These are phyloP conservation scores for Hoplostethus mediterraneus DNA, from an alignment of 2,797 vertebrate genomes.

Conservation along the genomic window DNA sequence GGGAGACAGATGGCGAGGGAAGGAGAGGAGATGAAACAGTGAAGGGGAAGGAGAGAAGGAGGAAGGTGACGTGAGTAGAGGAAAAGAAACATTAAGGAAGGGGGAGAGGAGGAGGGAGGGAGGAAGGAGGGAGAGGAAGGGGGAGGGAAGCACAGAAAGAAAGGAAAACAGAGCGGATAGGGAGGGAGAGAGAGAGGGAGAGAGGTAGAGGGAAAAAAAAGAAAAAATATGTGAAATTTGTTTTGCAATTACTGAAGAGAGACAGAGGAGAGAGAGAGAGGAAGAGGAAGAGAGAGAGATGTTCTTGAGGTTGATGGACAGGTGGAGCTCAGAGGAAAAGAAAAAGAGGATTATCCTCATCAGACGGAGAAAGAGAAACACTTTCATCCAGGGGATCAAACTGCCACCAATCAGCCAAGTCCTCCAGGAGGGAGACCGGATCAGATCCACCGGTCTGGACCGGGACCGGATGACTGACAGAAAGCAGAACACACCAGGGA, in stretches of 20 bases:
- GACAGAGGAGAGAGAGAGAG: not conserved
- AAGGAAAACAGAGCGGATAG: too few relatives aligned
- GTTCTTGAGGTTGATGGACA: slow-evolving; percentile 65
- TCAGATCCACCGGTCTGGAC: too few relatives aligned
- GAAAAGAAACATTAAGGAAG: too few relatives aligned
- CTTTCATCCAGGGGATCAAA: slow-evolving; percentile 66
- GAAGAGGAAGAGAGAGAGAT: not conserved
- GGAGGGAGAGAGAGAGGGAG: slow-evolving; percentile 9
- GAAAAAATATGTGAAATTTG: not conserved
- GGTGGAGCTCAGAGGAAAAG: slow-evolving; percentile 45
- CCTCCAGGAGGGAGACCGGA: slow-evolving; percentile 60
- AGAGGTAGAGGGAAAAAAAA: not conserved
- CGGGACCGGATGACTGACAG: slow-evolving; percentile 48
- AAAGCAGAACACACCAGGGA: not conserved
- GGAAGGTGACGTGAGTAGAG: too few relatives aligned
- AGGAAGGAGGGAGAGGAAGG: too few relatives aligned
- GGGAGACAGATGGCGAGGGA: too few relatives aligned
- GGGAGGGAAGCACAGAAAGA: not conserved
- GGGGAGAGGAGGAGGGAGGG: too few relatives aligned
- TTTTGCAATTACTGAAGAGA: not conserved
- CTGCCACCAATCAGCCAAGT: slow-evolving; percentile 45
- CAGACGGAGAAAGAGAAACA: slow-evolving; percentile 38
- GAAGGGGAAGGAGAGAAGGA: too few relatives aligned
- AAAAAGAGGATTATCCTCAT: slow-evolving; percentile 50
- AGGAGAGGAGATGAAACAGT: not conserved